Conservation (phyloP, 53 echinoderm and acorn worm species). For the Paracentrotus lividus region DNA sequence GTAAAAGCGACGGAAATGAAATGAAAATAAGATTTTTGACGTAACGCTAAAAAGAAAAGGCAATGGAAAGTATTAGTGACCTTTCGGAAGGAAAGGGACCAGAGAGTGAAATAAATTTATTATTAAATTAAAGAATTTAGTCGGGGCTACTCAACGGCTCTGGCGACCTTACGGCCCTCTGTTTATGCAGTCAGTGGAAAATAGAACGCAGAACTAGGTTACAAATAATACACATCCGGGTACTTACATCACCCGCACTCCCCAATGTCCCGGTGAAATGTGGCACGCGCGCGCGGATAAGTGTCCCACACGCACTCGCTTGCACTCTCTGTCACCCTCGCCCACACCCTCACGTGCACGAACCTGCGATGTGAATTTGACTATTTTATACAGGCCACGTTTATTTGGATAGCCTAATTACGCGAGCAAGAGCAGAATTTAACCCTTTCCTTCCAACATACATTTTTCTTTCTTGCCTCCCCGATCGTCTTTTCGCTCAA, state of each 20-base stretch:
- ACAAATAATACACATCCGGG: conserved; percentile 73
- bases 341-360: conserved; percentile 35
- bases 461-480: background rate
- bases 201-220: conserved; percentile 65
- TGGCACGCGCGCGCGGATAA: conserved; percentile 46
- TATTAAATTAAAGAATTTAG: conserved; percentile 66
- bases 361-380: conserved; percentile 16
- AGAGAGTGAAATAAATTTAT: conserved; percentile 44
- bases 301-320: conserved; percentile 40
- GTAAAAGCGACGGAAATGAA: conserved; percentile 55
- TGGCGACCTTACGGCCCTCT: conserved; percentile 52
- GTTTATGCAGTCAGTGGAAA: conserved; percentile 68
- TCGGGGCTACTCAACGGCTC: conserved; percentile 61
- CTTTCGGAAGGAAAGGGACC: conserved; percentile 53
- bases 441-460: conserved; percentile 13
- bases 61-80: conserved; percentile 50
- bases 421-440: conserved; percentile 36
- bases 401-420: conserved; percentile 72
- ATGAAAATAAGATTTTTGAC: conserved; percentile 50
- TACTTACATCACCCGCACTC: conserved; percentile 55
- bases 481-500: background rate
- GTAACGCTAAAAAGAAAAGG: background rate
- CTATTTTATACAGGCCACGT: conserved; percentile 67
- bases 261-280: conserved; percentile 32
- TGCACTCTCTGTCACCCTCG: conserved; percentile 37